Base-by-base conservation (phyloP, 64 coral and sea anemone species). In the Stylophora pistillata region DNA sequence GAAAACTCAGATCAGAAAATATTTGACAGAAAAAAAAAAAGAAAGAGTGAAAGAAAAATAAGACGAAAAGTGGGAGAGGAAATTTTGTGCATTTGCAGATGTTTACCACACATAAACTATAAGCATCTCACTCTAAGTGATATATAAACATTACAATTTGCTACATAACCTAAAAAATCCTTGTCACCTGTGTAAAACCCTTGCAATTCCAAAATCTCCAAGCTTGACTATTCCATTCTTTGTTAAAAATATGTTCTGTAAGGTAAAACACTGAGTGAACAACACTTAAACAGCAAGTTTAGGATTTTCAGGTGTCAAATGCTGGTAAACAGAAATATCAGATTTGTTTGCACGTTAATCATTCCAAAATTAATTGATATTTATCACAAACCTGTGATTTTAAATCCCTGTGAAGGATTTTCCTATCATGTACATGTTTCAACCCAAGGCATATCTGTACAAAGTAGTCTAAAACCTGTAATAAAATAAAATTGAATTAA, bases 341-440 rank as follows among this genome's bases (percentile, higher is more conserved):
- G 5, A 21, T 28, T 16, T 27, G 56, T 26, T 58, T 81, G 25
- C 25, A 63, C 16, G 18, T 63, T 63, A 20, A 5, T 64, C 61
- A 64, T 21, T 21, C 23, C 2, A 61, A 64, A 27, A 68, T n/a
- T 27, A 2, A 25, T 68, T 3, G 25, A 68, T n/a, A 10, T 68
- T 3, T 64, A 64, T 0, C 3, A 20, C 52, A 74, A 30, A 99
- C 97, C 97, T 99, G 97, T 74, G 97, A 95, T 59, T 99, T 99
- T 47, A 99, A 87, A 88, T 99, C 97, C 33, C 97, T 87, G 71
- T 99, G 97, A 57, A 99, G 73, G 52, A 99, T 99, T 74, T 99
- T 99, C 29, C 97, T 95, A 72, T 99, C 97, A 85, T 99, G 97
- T n/a, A 99, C 97, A 81, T 99, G 97, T 66, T 99, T 99, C 26